Evolutionary conservation across 37 sponge, comb jelly and placozoan species (phyloP).

Genomic region (Bolinopsis microptera): DNA sequence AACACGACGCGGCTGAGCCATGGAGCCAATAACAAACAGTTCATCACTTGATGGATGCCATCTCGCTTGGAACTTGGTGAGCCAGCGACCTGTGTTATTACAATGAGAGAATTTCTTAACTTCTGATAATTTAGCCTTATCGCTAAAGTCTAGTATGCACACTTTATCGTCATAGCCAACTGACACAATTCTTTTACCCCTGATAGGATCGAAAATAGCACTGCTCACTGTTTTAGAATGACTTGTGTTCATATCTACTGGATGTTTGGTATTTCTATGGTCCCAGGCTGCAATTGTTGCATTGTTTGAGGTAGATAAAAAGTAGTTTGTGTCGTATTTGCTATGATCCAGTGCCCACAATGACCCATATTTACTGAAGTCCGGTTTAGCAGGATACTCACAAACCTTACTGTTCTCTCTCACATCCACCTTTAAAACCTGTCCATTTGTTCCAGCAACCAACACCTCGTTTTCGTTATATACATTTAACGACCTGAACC

Average conservation of each 20-base stretch:
- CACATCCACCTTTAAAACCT: slow-evolving; percentile 16
- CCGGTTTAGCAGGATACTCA: not conserved
- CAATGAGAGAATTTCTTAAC: not conserved
- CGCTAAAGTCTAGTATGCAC: not conserved
- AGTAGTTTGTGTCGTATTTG: not conserved
- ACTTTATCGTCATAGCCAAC: slow-evolving; percentile 51
- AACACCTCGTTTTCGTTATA: not conserved
- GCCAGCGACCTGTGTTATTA: slow-evolving; percentile 69
- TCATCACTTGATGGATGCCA: slow-evolving; percentile 69
- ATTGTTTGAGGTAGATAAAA: slow-evolving; percentile 24
- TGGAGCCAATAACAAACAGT: slow-evolving; percentile 65
- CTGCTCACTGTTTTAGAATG: slow-evolving; percentile 47
- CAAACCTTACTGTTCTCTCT: not conserved
- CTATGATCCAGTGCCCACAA: not conserved
- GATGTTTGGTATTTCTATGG: not conserved
- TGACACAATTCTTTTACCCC: not conserved
- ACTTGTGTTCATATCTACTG: not conserved
- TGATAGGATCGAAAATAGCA: slow-evolving; percentile 5
- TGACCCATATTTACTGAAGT: slow-evolving; percentile 10
- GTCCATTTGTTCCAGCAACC: slow-evolving; percentile 11
- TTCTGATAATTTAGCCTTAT: not conserved
- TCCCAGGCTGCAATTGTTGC: slow-evolving; percentile 24
- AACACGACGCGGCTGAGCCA: slow-evolving; percentile 52
- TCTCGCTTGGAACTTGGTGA: slow-evolving; percentile 68
- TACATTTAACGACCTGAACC: not conserved